Base-by-base conservation (phyloP, 1,140 invertebrate species). In the Dysdera silvatica region DNA sequence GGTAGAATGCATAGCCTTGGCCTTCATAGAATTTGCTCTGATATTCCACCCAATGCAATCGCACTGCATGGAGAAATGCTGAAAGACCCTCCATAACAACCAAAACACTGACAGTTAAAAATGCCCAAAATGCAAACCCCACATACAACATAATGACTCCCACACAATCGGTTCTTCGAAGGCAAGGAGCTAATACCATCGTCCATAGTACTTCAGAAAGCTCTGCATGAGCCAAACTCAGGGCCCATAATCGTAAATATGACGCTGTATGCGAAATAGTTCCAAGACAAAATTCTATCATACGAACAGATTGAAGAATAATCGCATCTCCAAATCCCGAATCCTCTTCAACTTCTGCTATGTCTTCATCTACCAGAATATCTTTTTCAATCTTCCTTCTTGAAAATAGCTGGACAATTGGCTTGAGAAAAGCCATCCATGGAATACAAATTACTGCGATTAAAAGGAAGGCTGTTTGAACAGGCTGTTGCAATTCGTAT, bases 21-120 rank as follows among this genome's bases (percentile, higher is more conserved):
- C 77, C 78, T 18, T 52, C 51, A 56, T 78, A 80, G 61, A 79
- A 79, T 67, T 79, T 79, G 31, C 73, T 76, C 66, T 83, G 83
- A 74, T 85, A 85, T 74, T 85, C 84, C 63, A 85, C 83, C 95
- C 95, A 99, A 78, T 99, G 96, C 62, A 99, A 81, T 82, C 95
- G 88, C 58, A 98, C 83, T 2, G 94, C 95, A 74, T 98, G 95
- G 57, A 98, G 82, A 80, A 98, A 98, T 47, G 95, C 95, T 29
- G 93, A 97, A 0, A 98, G 79, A 3, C 95, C 95, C 81, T 98
- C 95, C 95, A 98, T 94, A 74, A 92, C 77, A 57, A 97, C 84
- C 65, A 98, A 80, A 79, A 95, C 87, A 72, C 84, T 85, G 48
- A 98, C 74, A 7, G 91, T 91, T 71, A 94, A 84, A 57, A 84